Conservation (phyloP, 1,140 invertebrate species). For the Nasonia vitripennis region DNA sequence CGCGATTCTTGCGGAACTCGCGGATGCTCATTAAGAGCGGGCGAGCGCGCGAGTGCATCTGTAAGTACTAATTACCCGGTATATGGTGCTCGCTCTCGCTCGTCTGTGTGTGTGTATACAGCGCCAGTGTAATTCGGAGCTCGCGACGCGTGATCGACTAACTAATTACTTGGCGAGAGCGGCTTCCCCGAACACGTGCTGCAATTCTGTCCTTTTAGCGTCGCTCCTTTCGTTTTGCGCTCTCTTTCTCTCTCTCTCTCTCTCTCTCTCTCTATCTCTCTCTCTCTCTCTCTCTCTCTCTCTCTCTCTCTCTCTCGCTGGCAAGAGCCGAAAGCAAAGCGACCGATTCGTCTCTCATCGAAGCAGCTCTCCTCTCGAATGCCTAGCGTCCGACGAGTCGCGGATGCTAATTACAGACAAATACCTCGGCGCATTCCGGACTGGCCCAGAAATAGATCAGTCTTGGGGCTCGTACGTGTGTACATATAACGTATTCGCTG, state of each 20-base stretch:
- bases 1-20: constrained; percentile 41
- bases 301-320: no score
- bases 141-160: constrained; percentile 62
- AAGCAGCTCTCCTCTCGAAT: neutral
- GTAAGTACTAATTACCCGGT: constrained; percentile 72
- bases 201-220: constrained; percentile 28
- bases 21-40: constrained; percentile 67
- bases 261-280: no score
- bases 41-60: constrained; percentile 69
- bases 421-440: neutral
- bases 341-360: neutral
- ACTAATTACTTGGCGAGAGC: constrained; percentile 62
- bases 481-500: neutral
- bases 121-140: constrained; percentile 57
- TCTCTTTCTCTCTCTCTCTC: neutral
- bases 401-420: constrained; percentile 1
- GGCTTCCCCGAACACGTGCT: constrained; percentile 44
- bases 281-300: neutral
- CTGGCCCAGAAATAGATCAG: neutral
- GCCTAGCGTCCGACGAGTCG: neutral
- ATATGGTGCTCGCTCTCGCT: constrained; percentile 54
- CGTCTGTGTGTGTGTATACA: constrained; percentile 16
- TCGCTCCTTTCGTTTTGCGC: neutral
- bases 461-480: neutral
- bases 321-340: neutral